These are phyloP conservation scores for Anas bahamensis DNA, from an alignment of 2,797 vertebrate species.

Conservation along the genomic window DNA sequence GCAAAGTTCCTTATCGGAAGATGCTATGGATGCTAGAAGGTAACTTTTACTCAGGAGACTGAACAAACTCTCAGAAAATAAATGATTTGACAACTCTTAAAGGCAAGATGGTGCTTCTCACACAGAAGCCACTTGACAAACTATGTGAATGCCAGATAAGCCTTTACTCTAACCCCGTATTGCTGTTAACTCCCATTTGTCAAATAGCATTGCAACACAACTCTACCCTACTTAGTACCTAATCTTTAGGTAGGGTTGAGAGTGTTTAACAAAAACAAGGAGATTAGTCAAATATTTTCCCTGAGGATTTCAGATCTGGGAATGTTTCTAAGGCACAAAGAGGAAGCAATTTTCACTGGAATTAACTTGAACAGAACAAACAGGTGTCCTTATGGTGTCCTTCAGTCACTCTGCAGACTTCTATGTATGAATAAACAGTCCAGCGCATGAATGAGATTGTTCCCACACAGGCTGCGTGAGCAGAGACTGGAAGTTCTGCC, in stretches of 20 bases:
- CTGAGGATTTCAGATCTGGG: slow-evolving; percentile 10
- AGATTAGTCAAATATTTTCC: slow-evolving; percentile 36
- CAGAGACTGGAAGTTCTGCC: not conserved
- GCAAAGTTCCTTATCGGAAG: not conserved
- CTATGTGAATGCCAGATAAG: not conserved
- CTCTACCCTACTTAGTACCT: not conserved
- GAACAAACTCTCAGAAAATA: not conserved
- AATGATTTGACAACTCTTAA: not conserved
- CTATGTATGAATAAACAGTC: not conserved
- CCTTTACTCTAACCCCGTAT: not conserved
- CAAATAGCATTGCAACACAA: not conserved
- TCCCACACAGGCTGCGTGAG: not conserved
- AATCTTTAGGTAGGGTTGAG: slow-evolving; percentile 7
- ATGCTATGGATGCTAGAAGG: not conserved
- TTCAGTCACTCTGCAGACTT: not conserved
- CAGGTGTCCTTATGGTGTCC: not conserved
- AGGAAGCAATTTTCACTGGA: slow-evolving; percentile 41
- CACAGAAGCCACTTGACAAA: not conserved
- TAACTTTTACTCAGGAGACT: not conserved
- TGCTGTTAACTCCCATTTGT: not conserved
- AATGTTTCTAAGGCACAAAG: slow-evolving; percentile 25
- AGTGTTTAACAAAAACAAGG: slow-evolving; percentile 6
- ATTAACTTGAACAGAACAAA: slow-evolving; percentile 29
- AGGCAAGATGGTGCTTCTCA: not conserved
- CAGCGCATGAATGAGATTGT: not conserved